phyloP scores from a whole-genome alignment of 53 echinoderm and acorn worm genomes.

The Stichopus horrens region DNA sequence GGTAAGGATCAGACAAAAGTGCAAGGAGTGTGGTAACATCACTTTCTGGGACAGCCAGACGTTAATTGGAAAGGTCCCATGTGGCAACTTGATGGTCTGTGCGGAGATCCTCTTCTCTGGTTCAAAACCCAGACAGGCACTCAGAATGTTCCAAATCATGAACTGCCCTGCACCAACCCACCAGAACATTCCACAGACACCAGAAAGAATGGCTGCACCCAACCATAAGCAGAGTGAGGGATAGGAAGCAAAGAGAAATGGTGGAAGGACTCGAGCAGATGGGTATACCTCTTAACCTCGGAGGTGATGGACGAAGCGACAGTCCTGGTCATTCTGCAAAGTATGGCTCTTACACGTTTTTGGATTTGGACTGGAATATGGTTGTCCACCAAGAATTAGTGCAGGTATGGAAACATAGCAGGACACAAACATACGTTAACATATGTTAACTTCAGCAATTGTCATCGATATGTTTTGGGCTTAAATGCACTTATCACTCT shows the following conservation, averaged over 20 bases:
- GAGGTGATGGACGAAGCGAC: constrained; percentile 49
- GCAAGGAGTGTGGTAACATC: constrained; percentile 5
- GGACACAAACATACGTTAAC: too few species aligned
- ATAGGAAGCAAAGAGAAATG: constrained; percentile 36
- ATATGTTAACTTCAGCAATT: too few species aligned
- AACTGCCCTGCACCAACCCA: constrained; percentile 17
- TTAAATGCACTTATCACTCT: too few species aligned
- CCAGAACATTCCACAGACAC: constrained; percentile 46
- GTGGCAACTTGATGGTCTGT: constrained; percentile 58
- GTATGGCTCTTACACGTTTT: constrained; percentile 47
- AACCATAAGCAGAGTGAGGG: constrained; percentile 33
- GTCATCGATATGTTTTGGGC: too few species aligned
- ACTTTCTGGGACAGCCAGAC: constrained; percentile 19
- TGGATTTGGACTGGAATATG: constrained; percentile 28
- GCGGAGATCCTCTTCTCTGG: constrained; percentile 65
- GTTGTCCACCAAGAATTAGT: constrained; percentile 10
- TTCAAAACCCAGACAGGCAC: constrained; percentile 48
- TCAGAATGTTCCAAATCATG: constrained; percentile 52
- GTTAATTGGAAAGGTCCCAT: background rate
- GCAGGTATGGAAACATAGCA: constrained; percentile 5
- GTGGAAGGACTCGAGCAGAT: background rate
- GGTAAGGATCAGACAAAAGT: background rate
- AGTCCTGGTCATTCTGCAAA: constrained; percentile 61
- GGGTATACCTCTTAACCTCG: constrained; percentile 12
- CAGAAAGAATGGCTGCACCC: constrained; percentile 51